A percentile compares a stretch with the other conserved stretches of the same genome.
Conservation (phyloP, 1,140 invertebrate species). For the Drosophila sechellia region DNA sequence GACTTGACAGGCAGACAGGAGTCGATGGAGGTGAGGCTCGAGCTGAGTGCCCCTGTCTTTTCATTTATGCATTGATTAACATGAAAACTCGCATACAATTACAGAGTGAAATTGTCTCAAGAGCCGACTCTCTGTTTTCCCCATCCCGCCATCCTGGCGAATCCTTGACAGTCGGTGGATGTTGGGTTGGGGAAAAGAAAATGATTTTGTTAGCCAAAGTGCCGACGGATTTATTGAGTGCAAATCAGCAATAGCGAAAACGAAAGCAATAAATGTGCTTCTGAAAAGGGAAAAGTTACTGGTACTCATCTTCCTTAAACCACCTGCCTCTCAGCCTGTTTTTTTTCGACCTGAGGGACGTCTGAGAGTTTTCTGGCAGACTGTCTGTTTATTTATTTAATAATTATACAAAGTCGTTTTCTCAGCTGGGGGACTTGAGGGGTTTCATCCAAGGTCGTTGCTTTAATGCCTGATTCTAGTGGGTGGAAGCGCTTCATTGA, state of each 20-base stretch:
- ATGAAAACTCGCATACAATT: conserved; percentile 55
- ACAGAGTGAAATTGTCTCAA: conserved; percentile 47
- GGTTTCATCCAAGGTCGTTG: conserved; percentile 58
- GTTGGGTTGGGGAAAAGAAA: conserved; percentile 39
- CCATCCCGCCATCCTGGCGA: not conserved
- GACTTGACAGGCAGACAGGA: conserved; percentile 28
- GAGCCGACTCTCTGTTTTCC: not conserved
- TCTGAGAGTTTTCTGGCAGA: conserved; percentile 35
- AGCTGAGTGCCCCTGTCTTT: conserved; percentile 18
- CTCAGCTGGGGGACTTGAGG: conserved; percentile 1
- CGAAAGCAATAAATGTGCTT: conserved; percentile 45
- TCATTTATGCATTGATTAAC: conserved; percentile 54
- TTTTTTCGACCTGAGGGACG: conserved; percentile 16
- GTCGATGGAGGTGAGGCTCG: not conserved
- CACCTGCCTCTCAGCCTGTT: not conserved
- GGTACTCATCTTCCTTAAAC: conserved; percentile 20
- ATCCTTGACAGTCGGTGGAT: too few species aligned
- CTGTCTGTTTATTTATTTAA: conserved; percentile 74
- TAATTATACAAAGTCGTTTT: conserved; percentile 68
- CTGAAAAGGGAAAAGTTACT: conserved; percentile 17
- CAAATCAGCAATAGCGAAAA: conserved; percentile 57
- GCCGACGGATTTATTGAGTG: conserved; percentile 76
- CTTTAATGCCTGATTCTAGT: conserved; percentile 47
- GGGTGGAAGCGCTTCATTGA: conserved; percentile 54
- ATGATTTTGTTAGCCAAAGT: conserved; percentile 58